Evolutionary conservation across 2,113 vertebrate genomes (phyloP).

Genomic region (Ammospiza nelsoni): DNA sequence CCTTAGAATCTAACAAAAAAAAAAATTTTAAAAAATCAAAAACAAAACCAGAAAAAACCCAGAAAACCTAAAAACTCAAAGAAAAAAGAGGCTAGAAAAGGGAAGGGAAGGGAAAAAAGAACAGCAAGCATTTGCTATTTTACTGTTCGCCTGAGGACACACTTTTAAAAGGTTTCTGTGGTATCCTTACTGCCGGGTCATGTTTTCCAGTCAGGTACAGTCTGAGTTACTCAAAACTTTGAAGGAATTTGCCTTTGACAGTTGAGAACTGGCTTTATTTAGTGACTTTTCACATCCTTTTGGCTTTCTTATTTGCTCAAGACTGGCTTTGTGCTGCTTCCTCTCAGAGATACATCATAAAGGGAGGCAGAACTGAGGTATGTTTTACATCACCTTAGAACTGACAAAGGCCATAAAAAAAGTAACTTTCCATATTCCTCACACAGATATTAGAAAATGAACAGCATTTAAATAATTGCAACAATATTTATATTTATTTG

Average conservation of each 20-base stretch:
- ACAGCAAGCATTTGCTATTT: background rate
- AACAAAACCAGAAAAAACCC: background rate
- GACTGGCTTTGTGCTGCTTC: background rate
- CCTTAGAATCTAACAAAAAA: background rate
- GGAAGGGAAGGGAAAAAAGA: background rate
- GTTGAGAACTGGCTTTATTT: background rate
- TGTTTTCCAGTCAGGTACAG: background rate
- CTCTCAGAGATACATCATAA: background rate
- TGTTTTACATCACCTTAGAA: background rate
- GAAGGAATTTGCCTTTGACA: background rate
- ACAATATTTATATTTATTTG: background rate
- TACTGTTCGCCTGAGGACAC: background rate
- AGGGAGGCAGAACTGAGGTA: background rate
- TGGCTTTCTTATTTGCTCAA: background rate
- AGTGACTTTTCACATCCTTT: background rate
- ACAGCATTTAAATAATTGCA: background rate
- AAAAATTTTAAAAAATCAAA: background rate
- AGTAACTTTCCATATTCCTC: background rate
- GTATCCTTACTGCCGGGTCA: background rate
- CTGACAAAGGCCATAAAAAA: background rate
- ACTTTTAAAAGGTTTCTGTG: background rate
- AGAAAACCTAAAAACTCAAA: background rate
- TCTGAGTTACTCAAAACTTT: background rate
- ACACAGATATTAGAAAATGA: background rate
- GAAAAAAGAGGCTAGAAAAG: background rate